Evolutionary conservation across 2,888 invertebrate species (phyloP).

Genomic region (Holacanthella duospinosa): DNA sequence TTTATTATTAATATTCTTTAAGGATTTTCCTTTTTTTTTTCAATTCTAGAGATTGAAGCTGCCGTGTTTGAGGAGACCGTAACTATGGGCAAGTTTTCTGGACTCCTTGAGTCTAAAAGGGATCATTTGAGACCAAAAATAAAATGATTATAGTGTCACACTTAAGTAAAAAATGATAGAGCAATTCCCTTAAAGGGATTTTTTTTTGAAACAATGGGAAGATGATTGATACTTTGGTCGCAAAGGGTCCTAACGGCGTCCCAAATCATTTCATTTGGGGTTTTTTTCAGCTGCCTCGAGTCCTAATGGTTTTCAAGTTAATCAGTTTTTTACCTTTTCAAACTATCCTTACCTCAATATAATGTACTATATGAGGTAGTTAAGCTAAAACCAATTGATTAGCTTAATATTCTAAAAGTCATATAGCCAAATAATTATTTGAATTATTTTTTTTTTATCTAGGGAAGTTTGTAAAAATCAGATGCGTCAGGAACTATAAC

Average conservation of each 20-base stretch:
- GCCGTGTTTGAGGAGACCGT: no score
- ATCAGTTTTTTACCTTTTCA: neutral
- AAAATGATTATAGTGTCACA: slow-evolving; percentile 5
- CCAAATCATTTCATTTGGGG: neutral
- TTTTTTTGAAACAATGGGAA: slow-evolving; percentile 1
- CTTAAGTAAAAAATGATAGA: slow-evolving; percentile 4
- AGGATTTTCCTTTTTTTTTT: neutral
- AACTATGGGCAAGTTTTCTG: no score
- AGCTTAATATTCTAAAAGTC: no score
- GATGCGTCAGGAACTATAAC: no score
- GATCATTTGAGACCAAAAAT: neutral
- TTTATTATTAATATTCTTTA: neutral
- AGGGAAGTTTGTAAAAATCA: no score
- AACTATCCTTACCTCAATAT: no score
- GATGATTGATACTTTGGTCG: neutral
- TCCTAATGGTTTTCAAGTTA: neutral
- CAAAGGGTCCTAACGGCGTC: neutral
- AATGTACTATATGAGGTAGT: no score
- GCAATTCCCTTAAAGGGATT: neutral
- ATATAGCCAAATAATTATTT: no score
- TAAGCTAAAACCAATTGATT: no score
- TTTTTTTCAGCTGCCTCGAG: neutral
- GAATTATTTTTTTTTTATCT: no score
- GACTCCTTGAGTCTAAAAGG: no score
- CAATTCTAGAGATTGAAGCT: neutral